A percentile compares a stretch with the other conserved stretches of the same genome.
These are phyloP conservation scores for Atta colombica DNA, from an alignment of 1,140 invertebrate genomes.

Conservation along the genomic window DNA sequence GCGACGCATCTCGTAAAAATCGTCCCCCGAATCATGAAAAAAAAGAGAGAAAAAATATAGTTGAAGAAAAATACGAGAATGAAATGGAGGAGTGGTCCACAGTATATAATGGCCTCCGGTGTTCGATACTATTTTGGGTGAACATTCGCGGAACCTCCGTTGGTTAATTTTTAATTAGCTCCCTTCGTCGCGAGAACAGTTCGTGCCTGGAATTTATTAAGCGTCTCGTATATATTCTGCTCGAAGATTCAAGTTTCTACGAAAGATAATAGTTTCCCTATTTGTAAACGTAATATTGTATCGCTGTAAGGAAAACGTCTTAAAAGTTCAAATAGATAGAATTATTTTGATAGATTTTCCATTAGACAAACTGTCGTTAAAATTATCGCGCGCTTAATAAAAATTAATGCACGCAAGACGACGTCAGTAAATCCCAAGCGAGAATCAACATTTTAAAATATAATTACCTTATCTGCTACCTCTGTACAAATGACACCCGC, in stretches of 20 bases:
- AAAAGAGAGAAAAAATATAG: background rate
- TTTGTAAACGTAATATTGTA: background rate
- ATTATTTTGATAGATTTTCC: background rate
- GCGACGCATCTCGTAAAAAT: constrained; percentile 59
- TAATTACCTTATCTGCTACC: constrained; percentile 61
- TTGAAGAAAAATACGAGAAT: constrained; percentile 29
- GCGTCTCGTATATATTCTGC: background rate
- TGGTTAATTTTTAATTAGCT: constrained; percentile 70
- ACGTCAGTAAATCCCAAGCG: background rate
- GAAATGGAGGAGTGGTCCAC: background rate
- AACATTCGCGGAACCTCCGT: constrained; percentile 56
- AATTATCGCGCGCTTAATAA: background rate
- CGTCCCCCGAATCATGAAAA: constrained; percentile 42
- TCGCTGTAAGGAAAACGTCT: background rate
- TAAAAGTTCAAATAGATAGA: background rate
- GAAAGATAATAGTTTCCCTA: background rate
- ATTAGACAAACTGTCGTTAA: background rate
- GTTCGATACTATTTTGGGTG: constrained; percentile 67
- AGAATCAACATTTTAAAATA: constrained; percentile 50
- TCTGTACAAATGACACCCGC: constrained; percentile 62
- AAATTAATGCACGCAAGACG: background rate
- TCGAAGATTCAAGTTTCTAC: background rate
- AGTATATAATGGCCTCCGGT: constrained; percentile 35
- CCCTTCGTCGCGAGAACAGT: background rate
- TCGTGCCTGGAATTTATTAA: constrained; percentile 45